phyloP scores from a whole-genome alignment of 2,113 vertebrate species.

The Sinocyclocheilus rhinocerous region DNA sequence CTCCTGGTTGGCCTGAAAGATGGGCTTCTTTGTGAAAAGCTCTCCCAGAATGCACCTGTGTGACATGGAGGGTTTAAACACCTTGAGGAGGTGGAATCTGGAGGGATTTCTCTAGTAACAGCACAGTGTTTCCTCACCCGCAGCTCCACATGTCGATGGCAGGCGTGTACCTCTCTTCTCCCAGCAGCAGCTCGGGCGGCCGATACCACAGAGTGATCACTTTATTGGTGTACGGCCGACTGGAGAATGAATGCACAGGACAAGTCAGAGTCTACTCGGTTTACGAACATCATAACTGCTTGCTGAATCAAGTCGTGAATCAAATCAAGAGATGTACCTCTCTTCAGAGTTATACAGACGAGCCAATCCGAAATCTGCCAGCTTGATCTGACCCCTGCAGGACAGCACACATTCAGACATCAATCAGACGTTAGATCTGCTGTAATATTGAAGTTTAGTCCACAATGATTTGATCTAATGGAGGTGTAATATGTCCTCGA shows the following conservation, averaged over 20 bases:
- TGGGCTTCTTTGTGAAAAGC: conserved; percentile 98
- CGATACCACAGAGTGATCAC: conserved; percentile 99
- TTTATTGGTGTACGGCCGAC: conserved; percentile 89
- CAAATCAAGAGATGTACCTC: conserved; percentile 75
- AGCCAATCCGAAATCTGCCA: conserved; percentile 97
- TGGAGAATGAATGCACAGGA: conserved; percentile 58
- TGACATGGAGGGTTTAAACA: conserved; percentile 46
- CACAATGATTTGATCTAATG: no score
- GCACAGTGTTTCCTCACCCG: conserved; percentile 80
- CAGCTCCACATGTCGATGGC: conserved; percentile 99
- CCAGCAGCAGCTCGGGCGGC: conserved; percentile 93
- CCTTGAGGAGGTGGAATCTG: neutral
- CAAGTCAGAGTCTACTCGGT: neutral
- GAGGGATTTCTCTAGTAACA: neutral
- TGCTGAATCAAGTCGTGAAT: no score
- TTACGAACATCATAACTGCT: neutral
- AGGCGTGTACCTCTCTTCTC: conserved; percentile 94
- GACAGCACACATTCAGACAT: conserved; percentile 29
- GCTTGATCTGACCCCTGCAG: conserved; percentile 94
- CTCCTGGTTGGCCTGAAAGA: conserved; percentile 99
- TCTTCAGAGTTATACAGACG: conserved; percentile 98
- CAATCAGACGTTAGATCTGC: neutral
- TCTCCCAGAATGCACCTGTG: conserved; percentile 96
- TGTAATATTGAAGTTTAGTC: neutral
- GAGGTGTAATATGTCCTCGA: no score